phyloP scores from a whole-genome alignment of 2,888 invertebrate species.

The Fragum fragum region DNA sequence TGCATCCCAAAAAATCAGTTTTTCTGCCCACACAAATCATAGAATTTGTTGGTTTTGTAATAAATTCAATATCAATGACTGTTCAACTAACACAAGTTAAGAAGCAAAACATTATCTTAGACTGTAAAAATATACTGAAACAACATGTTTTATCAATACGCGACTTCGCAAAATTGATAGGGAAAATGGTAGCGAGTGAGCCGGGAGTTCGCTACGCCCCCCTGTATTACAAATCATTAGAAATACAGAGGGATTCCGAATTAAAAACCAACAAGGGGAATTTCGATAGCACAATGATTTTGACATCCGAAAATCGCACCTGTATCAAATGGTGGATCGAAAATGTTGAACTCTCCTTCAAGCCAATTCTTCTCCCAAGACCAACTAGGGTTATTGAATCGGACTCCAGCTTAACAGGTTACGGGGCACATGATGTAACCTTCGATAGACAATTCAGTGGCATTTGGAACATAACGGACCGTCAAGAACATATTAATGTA shows the following conservation, averaged over 20 bases:
- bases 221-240: constrained; percentile 47
- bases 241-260: constrained; percentile 31
- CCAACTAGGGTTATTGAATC: constrained; percentile 27
- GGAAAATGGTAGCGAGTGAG: constrained; percentile 51
- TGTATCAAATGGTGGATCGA: constrained; percentile 54
- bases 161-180: constrained; percentile 49
- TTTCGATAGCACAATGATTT: constrained; percentile 32
- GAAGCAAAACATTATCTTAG: neutral
- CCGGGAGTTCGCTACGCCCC: constrained; percentile 51
- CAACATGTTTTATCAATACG: constrained; percentile 35
- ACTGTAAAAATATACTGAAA: neutral
- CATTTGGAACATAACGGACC: constrained; percentile 22
- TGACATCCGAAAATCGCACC: constrained; percentile 16
- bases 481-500: constrained; percentile 23
- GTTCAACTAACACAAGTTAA: constrained; percentile 16
- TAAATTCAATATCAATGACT: constrained; percentile 23
- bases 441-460: neutral
- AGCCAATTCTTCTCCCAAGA: constrained; percentile 2
- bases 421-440: constrained; percentile 23
- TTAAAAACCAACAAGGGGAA: constrained; percentile 44
- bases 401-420: constrained; percentile 39
- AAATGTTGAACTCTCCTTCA: constrained; percentile 34
- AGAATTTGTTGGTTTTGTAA: constrained; percentile 48
- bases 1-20: constrained; percentile 58
- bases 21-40: constrained; percentile 35